Conservation (phyloP, 2,113 vertebrate species). For the Ginglymostoma cirratum region DNA sequence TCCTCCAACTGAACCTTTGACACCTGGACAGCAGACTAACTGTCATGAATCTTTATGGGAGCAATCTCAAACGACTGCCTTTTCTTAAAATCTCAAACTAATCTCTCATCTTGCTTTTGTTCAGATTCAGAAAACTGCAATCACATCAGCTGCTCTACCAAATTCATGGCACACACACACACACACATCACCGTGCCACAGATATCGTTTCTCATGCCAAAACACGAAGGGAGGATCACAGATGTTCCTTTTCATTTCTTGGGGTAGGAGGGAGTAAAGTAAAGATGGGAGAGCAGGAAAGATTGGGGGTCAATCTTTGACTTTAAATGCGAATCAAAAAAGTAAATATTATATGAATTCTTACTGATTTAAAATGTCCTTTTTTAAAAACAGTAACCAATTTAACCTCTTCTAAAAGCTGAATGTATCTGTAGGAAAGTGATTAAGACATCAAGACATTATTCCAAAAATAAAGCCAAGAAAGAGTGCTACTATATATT, state of each 20-base stretch:
- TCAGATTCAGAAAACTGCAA: no score
- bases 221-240: neutral
- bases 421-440: neutral
- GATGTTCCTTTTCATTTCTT: neutral
- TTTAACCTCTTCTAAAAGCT: neutral
- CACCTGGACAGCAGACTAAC: no score
- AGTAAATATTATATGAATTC: neutral
- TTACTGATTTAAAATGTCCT: neutral
- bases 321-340: neutral
- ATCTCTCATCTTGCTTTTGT: no score
- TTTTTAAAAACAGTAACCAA: neutral
- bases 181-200: no score
- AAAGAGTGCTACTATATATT: neutral
- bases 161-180: neutral
- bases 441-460: neutral
- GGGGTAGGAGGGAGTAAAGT: neutral
- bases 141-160: no score
- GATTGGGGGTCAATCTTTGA: neutral
- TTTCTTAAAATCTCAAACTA: no score
- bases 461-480: neutral
- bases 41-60: no score
- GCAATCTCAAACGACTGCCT: no score
- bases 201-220: neutral
- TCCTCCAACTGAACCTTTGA: no score
- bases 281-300: neutral